phyloP scores from a whole-genome alignment of 1,140 invertebrate genomes.

The Polypedilum vanderplanki region DNA sequence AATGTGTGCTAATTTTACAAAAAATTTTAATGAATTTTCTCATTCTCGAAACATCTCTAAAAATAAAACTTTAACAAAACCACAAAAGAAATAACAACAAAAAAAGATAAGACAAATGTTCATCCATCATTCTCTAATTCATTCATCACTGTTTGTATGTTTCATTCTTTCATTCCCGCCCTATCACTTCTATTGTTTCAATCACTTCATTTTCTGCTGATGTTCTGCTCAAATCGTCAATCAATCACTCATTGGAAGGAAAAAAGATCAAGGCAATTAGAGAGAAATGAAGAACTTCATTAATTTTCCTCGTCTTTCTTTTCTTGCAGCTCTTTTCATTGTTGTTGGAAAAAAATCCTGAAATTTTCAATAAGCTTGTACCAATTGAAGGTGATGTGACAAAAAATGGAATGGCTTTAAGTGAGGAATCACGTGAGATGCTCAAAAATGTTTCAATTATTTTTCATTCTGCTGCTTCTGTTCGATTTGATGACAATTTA shows the following conservation, averaged over 20 bases:
- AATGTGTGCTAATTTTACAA: no score
- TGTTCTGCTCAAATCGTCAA: not conserved
- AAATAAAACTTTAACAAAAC: not conserved
- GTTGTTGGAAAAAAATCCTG: slow-evolving; percentile 51
- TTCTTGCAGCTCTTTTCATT: slow-evolving; percentile 60
- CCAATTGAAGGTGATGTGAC: slow-evolving; percentile 79
- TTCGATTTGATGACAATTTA: slow-evolving; percentile 76
- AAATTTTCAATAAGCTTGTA: slow-evolving; percentile 64
- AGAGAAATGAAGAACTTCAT: not conserved
- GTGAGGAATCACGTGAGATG: slow-evolving; percentile 52
- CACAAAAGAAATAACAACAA: not conserved
- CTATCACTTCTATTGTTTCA: not conserved
- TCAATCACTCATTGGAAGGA: not conserved
- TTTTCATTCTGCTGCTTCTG: slow-evolving; percentile 88
- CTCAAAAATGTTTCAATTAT: slow-evolving; percentile 64
- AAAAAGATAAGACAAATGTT: not conserved
- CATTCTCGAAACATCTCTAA: no score
- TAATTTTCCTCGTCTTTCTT: not conserved
- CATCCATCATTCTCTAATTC: slow-evolving; percentile 6
- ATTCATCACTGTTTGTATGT: not conserved
- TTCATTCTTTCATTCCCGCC: not conserved
- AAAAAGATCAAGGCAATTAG: not conserved
- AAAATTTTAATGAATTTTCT: no score
- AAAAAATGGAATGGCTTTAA: slow-evolving; percentile 66
- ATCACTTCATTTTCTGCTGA: not conserved